Conservation (phyloP, 1,140 invertebrate genomes). For the Diorhabda carinulata region DNA sequence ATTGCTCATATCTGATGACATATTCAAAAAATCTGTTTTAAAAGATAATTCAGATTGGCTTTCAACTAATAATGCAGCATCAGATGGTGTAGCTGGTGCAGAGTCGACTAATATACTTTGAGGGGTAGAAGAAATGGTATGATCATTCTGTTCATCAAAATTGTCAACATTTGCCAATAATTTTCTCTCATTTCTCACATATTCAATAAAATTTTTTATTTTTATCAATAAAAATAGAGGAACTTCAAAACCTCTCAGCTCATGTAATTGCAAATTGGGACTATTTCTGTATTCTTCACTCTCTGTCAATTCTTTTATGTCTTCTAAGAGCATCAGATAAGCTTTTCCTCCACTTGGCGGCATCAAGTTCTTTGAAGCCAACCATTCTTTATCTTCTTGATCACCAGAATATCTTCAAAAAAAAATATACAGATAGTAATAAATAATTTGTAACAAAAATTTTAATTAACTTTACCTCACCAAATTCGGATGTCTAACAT, state of each 20-base stretch:
- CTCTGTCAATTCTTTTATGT: slow-evolving; percentile 69
- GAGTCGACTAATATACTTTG: slow-evolving; percentile 40
- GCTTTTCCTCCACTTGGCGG: slow-evolving; percentile 74
- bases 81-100: slow-evolving; percentile 40
- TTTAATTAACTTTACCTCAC: slow-evolving; percentile 18
- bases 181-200: slow-evolving; percentile 43
- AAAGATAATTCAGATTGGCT: slow-evolving; percentile 33
- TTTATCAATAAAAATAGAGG: slow-evolving; percentile 70
- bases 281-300: slow-evolving; percentile 70
- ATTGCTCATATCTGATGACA: slow-evolving; percentile 43
- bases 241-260: slow-evolving; percentile 68
- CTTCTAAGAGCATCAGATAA: slow-evolving; percentile 76
- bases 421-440: not conserved
- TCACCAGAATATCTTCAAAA: slow-evolving; percentile 66
- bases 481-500: slow-evolving; percentile 73
- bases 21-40: slow-evolving; percentile 42
- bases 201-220: slow-evolving; percentile 58
- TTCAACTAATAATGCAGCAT: slow-evolving; percentile 36
- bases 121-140: slow-evolving; percentile 42
- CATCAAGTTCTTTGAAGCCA: slow-evolving; percentile 70
- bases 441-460: not conserved
- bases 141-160: slow-evolving; percentile 41
- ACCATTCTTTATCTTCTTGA: slow-evolving; percentile 78
- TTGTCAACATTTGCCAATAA: slow-evolving; percentile 35
- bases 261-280: slow-evolving; percentile 60